A percentile compares a stretch with the other conserved stretches of the same genome.
These are phyloP conservation scores for Nesoenas mayeri DNA, from an alignment of 2,113 vertebrate genomes.

Conservation along the genomic window DNA sequence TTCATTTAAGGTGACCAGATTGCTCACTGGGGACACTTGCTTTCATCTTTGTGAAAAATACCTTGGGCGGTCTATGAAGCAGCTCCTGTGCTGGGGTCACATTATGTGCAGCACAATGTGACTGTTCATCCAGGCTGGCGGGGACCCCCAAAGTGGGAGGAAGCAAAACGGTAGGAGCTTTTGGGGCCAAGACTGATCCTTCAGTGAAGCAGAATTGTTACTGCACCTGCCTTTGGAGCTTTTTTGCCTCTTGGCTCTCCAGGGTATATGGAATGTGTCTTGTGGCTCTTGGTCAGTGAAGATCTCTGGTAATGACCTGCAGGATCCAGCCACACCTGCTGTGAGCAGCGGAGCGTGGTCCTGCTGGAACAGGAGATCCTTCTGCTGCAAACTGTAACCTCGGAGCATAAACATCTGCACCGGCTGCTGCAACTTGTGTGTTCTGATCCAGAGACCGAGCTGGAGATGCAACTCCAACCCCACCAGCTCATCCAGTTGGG, in stretches of 20 bases:
- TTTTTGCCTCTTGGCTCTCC: neutral
- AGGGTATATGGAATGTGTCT: neutral
- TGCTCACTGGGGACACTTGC: neutral
- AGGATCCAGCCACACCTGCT: neutral
- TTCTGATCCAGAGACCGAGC: neutral
- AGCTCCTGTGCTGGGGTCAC: neutral
- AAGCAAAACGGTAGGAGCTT: neutral
- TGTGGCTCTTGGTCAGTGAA: neutral
- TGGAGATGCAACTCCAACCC: neutral
- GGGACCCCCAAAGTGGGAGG: neutral
- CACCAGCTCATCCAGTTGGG: neutral
- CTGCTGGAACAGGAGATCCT: neutral
- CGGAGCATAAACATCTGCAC: neutral
- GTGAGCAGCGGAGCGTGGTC: neutral
- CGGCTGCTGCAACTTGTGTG: rapidly evolving
- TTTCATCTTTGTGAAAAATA: neutral
- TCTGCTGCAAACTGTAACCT: neutral
- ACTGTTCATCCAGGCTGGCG: neutral
- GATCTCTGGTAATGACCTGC: neutral
- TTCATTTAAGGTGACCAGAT: neutral
- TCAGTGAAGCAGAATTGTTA: neutral
- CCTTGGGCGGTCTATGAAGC: neutral
- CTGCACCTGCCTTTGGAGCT: neutral
- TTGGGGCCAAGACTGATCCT: neutral
- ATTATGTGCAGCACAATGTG: neutral